Percentiles rank a stretch among this genome's conserved stretches.
Evolutionary conservation across 2,888 invertebrate genomes (phyloP).

Genomic region (Tetrapedia diversipes): DNA sequence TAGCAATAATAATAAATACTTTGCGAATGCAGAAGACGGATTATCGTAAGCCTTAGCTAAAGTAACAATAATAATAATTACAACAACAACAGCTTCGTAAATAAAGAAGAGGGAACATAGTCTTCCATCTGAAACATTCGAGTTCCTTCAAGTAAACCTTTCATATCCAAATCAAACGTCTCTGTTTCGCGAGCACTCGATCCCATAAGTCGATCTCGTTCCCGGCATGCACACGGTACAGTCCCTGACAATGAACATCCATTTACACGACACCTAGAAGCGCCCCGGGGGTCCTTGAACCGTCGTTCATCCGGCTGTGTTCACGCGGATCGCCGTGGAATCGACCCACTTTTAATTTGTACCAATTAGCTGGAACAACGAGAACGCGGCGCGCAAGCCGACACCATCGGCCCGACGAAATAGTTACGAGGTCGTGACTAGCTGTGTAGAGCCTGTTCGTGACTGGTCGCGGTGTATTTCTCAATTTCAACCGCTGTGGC

Average conservation of each 20-base stretch:
- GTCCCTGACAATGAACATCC: constrained; percentile 32
- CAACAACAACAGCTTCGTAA: too few species aligned
- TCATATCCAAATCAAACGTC: too few species aligned
- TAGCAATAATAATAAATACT: too few species aligned
- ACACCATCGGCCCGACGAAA: constrained; percentile 36
- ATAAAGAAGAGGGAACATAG: too few species aligned
- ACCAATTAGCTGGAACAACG: constrained; percentile 65
- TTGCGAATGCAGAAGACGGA: too few species aligned
- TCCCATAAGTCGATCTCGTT: too few species aligned
- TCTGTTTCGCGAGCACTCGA: too few species aligned
- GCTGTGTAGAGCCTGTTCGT: constrained; percentile 31
- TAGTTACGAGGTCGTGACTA: constrained; percentile 64
- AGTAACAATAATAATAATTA: too few species aligned
- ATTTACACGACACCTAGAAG: constrained; percentile 1
- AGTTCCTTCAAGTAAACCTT: too few species aligned
- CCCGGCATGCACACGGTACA: not conserved
- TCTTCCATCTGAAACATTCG: too few species aligned
- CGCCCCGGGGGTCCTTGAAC: constrained; percentile 49
- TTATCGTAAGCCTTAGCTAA: too few species aligned
- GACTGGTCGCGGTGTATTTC: constrained; percentile 40
- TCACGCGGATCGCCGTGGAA: constrained; percentile 2
- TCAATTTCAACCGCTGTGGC: constrained; percentile 42
- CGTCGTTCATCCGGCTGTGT: constrained; percentile 15
- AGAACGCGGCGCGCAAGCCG: constrained; percentile 45
- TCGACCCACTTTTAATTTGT: constrained; percentile 62